These are phyloP conservation scores for Megalops atlanticus DNA, from an alignment of 2,113 vertebrate genomes.

Conservation along the genomic window DNA sequence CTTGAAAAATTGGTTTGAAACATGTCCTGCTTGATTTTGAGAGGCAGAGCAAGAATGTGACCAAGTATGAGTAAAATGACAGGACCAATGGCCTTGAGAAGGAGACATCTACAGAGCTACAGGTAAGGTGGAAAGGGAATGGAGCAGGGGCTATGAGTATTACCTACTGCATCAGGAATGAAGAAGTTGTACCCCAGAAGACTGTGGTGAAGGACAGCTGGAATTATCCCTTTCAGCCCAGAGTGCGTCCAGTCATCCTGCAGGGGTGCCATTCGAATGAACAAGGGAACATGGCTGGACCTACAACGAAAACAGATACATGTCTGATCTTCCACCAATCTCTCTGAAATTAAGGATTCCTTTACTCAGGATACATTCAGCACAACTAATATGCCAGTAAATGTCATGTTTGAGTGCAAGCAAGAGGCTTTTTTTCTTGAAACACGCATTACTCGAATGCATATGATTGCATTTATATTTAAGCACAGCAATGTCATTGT, in stretches of 20 bases:
- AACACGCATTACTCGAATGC: neutral
- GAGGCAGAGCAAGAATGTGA: no score
- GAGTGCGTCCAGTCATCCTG: slow-evolving; percentile 79
- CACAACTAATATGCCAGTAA: no score
- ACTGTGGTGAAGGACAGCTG: slow-evolving; percentile 84
- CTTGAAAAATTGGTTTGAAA: no score
- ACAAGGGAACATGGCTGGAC: slow-evolving; percentile 78
- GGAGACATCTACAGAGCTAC: no score
- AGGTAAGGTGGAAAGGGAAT: neutral
- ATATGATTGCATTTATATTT: neutral
- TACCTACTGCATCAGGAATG: slow-evolving; percentile 89
- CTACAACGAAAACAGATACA: slow-evolving; percentile 52
- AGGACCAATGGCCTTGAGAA: no score
- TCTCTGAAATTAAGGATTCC: neutral
- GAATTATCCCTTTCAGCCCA: slow-evolving; percentile 83
- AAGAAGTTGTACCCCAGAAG: slow-evolving; percentile 90
- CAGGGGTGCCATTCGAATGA: slow-evolving; percentile 76
- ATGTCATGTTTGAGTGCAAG: no score
- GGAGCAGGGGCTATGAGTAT: slow-evolving; percentile 49
- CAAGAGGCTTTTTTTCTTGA: no score
- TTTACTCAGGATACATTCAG: neutral
- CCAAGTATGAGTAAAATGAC: no score
- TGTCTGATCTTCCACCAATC: neutral
- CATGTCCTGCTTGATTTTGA: no score
- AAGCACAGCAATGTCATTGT: neutral